A percentile compares a stretch with the other conserved stretches of the same genome.
Conservation (phyloP, 1,140 invertebrate genomes). For the Pogonomyrmex californicus region DNA sequence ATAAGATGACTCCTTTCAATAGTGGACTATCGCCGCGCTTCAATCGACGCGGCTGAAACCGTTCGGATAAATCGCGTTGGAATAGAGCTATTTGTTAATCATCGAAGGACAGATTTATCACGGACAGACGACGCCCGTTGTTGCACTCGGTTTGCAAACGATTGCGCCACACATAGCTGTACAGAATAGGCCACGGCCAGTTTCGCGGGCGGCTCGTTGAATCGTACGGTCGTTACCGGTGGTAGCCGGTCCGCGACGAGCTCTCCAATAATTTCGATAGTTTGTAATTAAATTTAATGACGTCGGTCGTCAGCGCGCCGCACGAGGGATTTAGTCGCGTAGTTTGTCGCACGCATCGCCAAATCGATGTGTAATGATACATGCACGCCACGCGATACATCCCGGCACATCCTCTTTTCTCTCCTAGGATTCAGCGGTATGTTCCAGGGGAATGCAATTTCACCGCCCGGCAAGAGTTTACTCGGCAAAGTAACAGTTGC, state of each 20-base stretch:
- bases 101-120: constrained; percentile 58
- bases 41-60: constrained; percentile 42
- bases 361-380: constrained; percentile 16
- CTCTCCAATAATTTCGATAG: constrained; percentile 61
- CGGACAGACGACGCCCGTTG: constrained; percentile 44
- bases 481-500: constrained; percentile 20
- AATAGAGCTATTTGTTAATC: constrained; percentile 56
- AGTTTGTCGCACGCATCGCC: constrained; percentile 50
- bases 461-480: neutral
- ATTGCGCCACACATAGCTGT: neutral
- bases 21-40: neutral
- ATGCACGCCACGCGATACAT: neutral
- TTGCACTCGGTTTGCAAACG: constrained; percentile 40
- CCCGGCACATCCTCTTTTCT: neutral
- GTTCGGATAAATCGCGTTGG: constrained; percentile 6
- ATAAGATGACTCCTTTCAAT: neutral
- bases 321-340: constrained; percentile 37
- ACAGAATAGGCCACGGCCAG: constrained; percentile 7
- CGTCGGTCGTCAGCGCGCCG: constrained; percentile 23
- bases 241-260: constrained; percentile 33
- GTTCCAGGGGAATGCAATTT: neutral
- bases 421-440: neutral
- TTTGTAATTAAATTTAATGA: constrained; percentile 64
- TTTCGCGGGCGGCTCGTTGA: constrained; percentile 43
- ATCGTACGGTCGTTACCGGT: constrained; percentile 43